These are phyloP conservation scores for Thyatira batis DNA, from an alignment of 2,888 invertebrate species.

Conservation along the genomic window DNA sequence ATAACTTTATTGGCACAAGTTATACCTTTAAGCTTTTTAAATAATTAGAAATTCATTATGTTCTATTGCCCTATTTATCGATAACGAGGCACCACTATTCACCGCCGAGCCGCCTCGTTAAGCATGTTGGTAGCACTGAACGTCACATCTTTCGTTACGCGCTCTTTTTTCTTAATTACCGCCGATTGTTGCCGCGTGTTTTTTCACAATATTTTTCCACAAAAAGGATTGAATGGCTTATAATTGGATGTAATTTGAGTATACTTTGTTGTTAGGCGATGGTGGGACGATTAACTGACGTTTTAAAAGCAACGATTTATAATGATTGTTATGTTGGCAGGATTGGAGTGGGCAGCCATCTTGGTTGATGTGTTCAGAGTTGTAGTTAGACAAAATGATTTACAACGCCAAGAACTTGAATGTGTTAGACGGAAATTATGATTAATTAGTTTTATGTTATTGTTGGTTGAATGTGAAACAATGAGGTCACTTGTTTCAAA, in stretches of 20 bases:
- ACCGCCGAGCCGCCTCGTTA: slow-evolving; percentile 46
- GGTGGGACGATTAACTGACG: slow-evolving; percentile 65
- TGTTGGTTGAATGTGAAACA: slow-evolving; percentile 27
- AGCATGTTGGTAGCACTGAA: slow-evolving; percentile 66
- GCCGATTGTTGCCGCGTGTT: slow-evolving; percentile 66
- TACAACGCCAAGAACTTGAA: slow-evolving; percentile 51
- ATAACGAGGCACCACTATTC: slow-evolving; percentile 52
- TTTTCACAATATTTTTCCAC: slow-evolving; percentile 63
- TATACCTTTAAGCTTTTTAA: slow-evolving; percentile 20
- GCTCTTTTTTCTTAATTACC: slow-evolving; percentile 75
- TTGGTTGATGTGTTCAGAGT: slow-evolving; percentile 62
- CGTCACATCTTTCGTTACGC: slow-evolving; percentile 74
- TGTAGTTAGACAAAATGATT: slow-evolving; percentile 67
- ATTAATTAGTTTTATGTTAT: slow-evolving; percentile 62
- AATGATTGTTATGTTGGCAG: slow-evolving; percentile 60
- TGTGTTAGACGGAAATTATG: slow-evolving; percentile 51
- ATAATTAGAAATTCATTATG: slow-evolving; percentile 36
- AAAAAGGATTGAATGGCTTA: slow-evolving; percentile 78
- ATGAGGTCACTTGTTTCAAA: slow-evolving; percentile 31
- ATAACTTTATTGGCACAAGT: neutral
- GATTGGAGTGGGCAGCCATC: slow-evolving; percentile 56
- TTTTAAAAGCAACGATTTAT: slow-evolving; percentile 67
- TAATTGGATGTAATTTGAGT: slow-evolving; percentile 81
- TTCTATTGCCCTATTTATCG: slow-evolving; percentile 32
- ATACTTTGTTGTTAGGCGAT: slow-evolving; percentile 70